These are phyloP conservation scores for Phoxinus dragarum DNA, from an alignment of 2,797 vertebrate species.

Conservation along the genomic window DNA sequence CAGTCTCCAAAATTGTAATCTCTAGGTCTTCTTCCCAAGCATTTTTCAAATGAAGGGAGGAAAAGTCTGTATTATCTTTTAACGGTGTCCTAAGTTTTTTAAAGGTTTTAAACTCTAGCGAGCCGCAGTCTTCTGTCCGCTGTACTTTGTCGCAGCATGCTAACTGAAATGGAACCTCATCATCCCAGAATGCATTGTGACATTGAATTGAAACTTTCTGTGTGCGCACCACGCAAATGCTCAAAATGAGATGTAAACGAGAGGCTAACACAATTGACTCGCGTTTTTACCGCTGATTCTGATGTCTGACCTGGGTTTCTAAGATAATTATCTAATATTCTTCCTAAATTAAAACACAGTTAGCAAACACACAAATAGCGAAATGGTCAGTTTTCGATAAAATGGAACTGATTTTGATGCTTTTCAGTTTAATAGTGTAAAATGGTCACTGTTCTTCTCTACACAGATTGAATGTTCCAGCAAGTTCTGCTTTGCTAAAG, in stretches of 20 bases:
- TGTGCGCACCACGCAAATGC: not conserved
- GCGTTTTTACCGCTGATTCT: not conserved
- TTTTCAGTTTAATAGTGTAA: not conserved
- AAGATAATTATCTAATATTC: not conserved
- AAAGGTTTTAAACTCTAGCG: not conserved
- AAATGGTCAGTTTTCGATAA: not conserved
- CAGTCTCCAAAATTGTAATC: no score
- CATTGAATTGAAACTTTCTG: not conserved
- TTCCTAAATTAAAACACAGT: not conserved
- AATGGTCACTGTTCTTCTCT: not conserved
- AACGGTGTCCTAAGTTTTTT: not conserved
- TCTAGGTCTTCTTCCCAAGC: no score
- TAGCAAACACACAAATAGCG: not conserved
- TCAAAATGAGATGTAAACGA: not conserved
- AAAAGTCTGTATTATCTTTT: no score
- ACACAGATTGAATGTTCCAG: not conserved
- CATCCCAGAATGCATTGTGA: not conserved
- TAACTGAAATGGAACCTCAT: not conserved
- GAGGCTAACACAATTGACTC: not conserved
- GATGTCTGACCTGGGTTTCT: not conserved
- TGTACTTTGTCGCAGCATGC: not conserved
- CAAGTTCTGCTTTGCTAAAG: conserved; percentile 14
- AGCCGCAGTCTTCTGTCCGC: not conserved
- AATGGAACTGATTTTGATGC: not conserved
- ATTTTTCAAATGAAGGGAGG: no score